Conservation (phyloP, 2,888 invertebrate genomes). For the Myopa testacea region DNA sequence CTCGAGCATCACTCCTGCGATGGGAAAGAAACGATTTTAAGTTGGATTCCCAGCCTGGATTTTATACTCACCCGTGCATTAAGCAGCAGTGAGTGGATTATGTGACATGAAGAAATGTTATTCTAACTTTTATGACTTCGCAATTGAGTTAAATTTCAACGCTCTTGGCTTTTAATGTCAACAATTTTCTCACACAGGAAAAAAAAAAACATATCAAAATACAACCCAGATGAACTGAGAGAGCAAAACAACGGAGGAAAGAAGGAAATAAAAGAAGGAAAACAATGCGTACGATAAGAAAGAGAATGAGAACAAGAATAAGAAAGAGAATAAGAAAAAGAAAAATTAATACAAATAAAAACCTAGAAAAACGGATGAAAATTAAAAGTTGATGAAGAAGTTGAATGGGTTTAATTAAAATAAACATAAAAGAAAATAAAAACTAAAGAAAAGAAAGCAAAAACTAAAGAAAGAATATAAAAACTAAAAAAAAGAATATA, state of each 20-base stretch:
- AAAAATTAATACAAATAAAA: too few relatives aligned
- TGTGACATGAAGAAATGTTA: constrained; percentile 24
- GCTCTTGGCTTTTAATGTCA: not conserved
- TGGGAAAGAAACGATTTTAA: constrained; percentile 7
- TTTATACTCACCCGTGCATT: constrained; percentile 15
- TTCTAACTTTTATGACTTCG: constrained; percentile 20
- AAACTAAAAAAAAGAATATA: too few relatives aligned
- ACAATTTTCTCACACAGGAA: not conserved
- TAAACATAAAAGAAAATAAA: not conserved
- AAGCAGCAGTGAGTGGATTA: constrained; percentile 17
- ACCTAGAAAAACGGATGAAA: too few relatives aligned
- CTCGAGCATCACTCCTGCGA: not conserved
- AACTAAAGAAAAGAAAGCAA: not conserved
- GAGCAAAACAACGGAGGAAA: not conserved
- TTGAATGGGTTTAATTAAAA: too few relatives aligned
- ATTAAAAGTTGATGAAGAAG: too few relatives aligned
- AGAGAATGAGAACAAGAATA: too few relatives aligned
- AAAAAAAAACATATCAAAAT: not conserved
- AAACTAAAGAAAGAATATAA: not conserved
- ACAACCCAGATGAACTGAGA: not conserved
- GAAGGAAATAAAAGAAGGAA: not conserved
- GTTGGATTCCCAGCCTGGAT: constrained; percentile 4
- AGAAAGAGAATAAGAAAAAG: too few relatives aligned
- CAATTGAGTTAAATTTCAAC: constrained; percentile 11
- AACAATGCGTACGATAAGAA: too few relatives aligned